A percentile compares a stretch with the other conserved stretches of the same genome.
phyloP scores from a whole-genome alignment of 2,888 invertebrate species.

The Eristalis tenax region DNA sequence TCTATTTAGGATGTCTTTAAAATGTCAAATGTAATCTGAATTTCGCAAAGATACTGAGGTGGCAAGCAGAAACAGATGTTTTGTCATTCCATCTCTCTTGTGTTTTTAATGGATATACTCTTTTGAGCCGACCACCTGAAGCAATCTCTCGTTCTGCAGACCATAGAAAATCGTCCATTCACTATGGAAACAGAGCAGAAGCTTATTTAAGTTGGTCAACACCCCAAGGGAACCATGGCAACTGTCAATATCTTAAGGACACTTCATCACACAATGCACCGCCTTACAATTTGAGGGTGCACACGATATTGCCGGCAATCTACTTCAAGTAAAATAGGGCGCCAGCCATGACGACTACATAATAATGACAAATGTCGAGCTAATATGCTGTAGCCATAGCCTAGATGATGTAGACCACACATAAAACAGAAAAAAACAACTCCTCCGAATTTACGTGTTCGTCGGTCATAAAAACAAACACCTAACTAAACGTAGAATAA shows the following conservation, averaged over 20 bases:
- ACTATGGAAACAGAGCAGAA: not conserved
- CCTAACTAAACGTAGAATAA: not conserved
- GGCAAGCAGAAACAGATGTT: no score
- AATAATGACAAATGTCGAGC: not conserved
- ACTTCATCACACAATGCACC: not conserved
- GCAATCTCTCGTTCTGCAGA: no score
- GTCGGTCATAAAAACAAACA: not conserved
- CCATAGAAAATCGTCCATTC: not conserved
- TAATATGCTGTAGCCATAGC: not conserved
- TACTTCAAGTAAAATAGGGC: not conserved
- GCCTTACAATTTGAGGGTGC: not conserved
- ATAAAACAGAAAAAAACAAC: not conserved
- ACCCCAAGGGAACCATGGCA: not conserved
- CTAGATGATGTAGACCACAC: not conserved
- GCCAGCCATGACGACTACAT: no score
- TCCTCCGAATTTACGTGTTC: not conserved
- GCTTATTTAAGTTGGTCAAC: not conserved
- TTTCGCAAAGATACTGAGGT: no score
- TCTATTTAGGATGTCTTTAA: no score
- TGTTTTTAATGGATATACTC: no score
- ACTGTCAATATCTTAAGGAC: not conserved
- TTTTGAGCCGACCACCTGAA: no score
- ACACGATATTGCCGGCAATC: not conserved
- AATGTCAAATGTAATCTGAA: no score
- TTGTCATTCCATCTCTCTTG: no score